These are phyloP conservation scores for Protula sp. DNA, from an alignment of 2,888 invertebrate genomes.

Conservation along the genomic window DNA sequence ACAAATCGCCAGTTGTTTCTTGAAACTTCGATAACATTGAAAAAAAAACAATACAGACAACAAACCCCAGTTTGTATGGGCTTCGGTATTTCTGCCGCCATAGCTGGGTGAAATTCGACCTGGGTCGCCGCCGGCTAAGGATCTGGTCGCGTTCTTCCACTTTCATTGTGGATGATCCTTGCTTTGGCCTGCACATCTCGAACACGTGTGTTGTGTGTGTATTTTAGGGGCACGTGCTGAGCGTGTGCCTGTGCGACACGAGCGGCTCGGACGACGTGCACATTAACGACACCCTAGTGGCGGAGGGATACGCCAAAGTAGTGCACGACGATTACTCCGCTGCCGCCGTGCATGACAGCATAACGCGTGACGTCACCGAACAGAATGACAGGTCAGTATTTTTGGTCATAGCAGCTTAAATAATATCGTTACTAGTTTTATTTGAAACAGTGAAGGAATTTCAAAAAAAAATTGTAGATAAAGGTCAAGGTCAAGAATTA, in stretches of 20 bases:
- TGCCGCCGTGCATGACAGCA: background rate
- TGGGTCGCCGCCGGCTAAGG: background rate
- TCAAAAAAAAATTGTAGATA: too few species aligned
- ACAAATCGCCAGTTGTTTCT: too few species aligned
- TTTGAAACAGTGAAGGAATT: too few species aligned
- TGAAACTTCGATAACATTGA: too few species aligned
- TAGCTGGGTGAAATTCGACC: too few species aligned
- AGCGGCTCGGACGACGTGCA: constrained; percentile 56
- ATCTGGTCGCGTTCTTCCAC: background rate
- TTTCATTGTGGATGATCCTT: too few species aligned
- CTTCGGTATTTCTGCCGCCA: too few species aligned
- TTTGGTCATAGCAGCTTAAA: background rate
- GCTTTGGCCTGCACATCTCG: too few species aligned
- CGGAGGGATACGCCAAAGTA: constrained; percentile 56
- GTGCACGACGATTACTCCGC: constrained; percentile 22
- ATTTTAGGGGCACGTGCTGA: constrained; percentile 17
- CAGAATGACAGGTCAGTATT: background rate
- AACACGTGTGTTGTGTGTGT: background rate
- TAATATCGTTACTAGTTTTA: too few species aligned
- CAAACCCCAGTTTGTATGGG: too few species aligned
- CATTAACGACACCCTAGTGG: constrained; percentile 57
- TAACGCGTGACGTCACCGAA: background rate
- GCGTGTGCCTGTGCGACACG: constrained; percentile 59
- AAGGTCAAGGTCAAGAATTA: too few species aligned
- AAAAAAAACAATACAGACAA: too few species aligned